Evolutionary conservation across 2,113 vertebrate genomes (phyloP).

Genomic region (Sula dactylatra): DNA sequence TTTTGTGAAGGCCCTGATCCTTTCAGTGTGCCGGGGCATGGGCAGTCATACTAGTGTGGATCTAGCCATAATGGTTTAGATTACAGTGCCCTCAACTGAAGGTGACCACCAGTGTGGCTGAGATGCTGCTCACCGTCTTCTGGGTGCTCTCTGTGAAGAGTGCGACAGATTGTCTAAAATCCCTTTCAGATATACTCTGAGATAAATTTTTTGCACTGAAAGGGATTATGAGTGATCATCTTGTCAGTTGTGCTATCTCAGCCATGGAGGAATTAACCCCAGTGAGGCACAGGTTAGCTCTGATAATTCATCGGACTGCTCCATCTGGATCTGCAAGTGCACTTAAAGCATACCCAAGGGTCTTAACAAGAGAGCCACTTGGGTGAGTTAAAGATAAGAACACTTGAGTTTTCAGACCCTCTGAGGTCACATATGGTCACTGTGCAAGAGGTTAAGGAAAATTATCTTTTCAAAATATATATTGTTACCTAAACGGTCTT

Average conservation of each 20-base stretch:
- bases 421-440: neutral
- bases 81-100: neutral
- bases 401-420: neutral
- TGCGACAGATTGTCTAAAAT: neutral
- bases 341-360: neutral
- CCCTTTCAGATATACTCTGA: neutral
- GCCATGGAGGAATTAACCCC: neutral
- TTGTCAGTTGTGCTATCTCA: neutral
- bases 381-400: neutral
- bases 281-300: neutral
- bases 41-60: neutral
- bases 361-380: neutral
- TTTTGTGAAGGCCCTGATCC: neutral
- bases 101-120: neutral
- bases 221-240: neutral
- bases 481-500: neutral
- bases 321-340: neutral
- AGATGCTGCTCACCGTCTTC: neutral
- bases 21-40: neutral
- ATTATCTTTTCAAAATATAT: neutral
- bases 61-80: neutral
- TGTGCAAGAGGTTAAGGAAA: neutral
- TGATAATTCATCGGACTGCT: neutral
- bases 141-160: neutral
- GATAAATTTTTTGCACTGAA: neutral